Conservation (phyloP, 2,888 invertebrate genomes). For the Epinotia nisella region DNA sequence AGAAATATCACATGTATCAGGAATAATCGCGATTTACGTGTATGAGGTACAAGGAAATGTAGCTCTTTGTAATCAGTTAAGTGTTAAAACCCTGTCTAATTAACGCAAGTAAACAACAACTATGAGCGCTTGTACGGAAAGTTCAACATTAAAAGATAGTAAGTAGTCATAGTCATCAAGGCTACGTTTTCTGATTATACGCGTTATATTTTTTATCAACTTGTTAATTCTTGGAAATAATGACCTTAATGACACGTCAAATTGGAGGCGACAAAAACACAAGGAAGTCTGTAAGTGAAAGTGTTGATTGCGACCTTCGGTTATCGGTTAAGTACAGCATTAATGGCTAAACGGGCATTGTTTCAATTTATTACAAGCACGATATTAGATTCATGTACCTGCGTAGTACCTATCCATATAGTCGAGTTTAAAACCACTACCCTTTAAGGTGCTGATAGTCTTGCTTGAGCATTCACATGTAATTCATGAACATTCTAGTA, state of each 20-base stretch:
- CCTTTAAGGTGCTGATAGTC: no score
- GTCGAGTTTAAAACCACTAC: no score
- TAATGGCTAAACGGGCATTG: background rate
- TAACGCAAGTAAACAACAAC: background rate
- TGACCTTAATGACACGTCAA: slow-evolving; percentile 32
- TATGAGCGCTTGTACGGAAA: background rate
- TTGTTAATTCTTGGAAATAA: slow-evolving; percentile 6
- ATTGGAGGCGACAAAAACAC: slow-evolving; percentile 52
- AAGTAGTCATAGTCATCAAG: background rate
- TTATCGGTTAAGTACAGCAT: slow-evolving; percentile 12
- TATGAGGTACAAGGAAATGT: no score
- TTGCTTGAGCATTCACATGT: no score
- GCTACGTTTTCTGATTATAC: background rate
- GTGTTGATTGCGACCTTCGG: slow-evolving; percentile 53
- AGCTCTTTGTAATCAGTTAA: no score
- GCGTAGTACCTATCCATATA: no score
- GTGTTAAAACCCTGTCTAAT: no score
- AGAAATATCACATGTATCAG: no score
- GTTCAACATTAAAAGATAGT: background rate
- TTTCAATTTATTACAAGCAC: slow-evolving; percentile 4
- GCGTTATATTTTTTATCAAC: background rate
- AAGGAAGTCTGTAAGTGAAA: slow-evolving; percentile 58
- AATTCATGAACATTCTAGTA: no score
- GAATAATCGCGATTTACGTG: no score
- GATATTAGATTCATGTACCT: background rate